phyloP scores from a whole-genome alignment of 2,888 invertebrate species.

The Hanleya hanleyi region DNA sequence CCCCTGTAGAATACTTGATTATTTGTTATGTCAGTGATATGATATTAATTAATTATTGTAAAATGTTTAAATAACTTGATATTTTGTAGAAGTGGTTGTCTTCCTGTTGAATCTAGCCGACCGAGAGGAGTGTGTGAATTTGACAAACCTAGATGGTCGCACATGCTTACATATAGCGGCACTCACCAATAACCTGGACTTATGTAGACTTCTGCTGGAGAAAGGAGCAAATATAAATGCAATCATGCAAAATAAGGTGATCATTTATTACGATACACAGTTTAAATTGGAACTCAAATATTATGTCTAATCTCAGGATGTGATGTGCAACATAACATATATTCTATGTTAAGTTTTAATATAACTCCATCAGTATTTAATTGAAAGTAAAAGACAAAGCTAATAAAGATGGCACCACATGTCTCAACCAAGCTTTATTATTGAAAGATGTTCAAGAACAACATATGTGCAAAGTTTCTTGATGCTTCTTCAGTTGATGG shows the following conservation, averaged over 20 bases:
- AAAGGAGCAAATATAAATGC: conserved; percentile 89
- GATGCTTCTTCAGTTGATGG: no score
- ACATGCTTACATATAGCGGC: conserved; percentile 96
- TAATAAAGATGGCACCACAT: no score
- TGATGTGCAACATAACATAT: no score
- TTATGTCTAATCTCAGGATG: no score
- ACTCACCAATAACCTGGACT: conserved; percentile 92
- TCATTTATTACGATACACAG: no score
- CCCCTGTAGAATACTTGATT: not conserved
- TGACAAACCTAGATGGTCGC: conserved; percentile 93
- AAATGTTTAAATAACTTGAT: not conserved
- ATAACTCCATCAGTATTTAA: no score
- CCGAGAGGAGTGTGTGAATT: conserved; percentile 84
- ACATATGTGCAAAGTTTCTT: no score
- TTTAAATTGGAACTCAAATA: no score
- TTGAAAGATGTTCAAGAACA: no score
- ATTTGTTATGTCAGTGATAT: not conserved
- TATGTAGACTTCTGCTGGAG: conserved; percentile 90
- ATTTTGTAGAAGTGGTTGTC: conserved; percentile 59
- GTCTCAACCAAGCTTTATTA: no score
- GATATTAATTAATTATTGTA: not conserved
- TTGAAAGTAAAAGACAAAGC: no score
- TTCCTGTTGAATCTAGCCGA: conserved; percentile 51
- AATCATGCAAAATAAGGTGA: conserved; percentile 74
- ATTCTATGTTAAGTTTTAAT: no score